phyloP scores from a whole-genome alignment of 2,113 vertebrate genomes.

The Notarius quadriscutis region DNA sequence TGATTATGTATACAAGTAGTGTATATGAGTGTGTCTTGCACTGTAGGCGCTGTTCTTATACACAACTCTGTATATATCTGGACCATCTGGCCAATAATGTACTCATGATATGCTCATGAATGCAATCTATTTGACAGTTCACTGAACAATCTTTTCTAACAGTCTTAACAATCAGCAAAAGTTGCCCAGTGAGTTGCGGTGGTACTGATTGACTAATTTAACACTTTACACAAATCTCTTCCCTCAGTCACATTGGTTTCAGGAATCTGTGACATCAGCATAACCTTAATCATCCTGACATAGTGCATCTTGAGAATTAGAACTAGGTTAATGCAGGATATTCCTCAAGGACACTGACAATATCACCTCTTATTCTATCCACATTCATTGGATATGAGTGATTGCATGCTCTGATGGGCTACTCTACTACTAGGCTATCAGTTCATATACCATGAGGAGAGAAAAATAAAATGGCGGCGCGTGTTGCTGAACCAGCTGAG shows the following conservation, averaged over 20 bases:
- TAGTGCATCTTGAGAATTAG: conserved; percentile 24
- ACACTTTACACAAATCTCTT: background rate
- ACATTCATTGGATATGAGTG: too few relatives aligned
- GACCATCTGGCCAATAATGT: too few relatives aligned
- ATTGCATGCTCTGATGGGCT: too few relatives aligned
- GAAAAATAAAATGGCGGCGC: too few relatives aligned
- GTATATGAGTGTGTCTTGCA: background rate
- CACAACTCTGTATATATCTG: background rate
- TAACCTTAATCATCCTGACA: background rate
- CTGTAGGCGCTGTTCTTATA: background rate
- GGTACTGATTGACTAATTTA: background rate
- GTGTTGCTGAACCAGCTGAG: too few relatives aligned
- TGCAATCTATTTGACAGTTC: background rate
- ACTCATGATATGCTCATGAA: too few relatives aligned
- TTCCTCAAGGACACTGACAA: conserved; percentile 41
- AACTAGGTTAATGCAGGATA: conserved; percentile 52
- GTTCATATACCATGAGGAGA: too few relatives aligned
- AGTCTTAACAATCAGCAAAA: background rate
- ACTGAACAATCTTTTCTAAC: background rate
- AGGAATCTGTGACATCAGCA: background rate
- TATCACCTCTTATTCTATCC: background rate
- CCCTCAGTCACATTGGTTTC: background rate
- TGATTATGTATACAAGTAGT: background rate
- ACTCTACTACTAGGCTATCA: too few relatives aligned
- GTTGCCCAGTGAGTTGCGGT: background rate